A percentile compares a stretch with the other conserved stretches of the same genome.
phyloP scores from a whole-genome alignment of 64 coral and sea anemone species.

The Catalaphyllia jardinei region DNA sequence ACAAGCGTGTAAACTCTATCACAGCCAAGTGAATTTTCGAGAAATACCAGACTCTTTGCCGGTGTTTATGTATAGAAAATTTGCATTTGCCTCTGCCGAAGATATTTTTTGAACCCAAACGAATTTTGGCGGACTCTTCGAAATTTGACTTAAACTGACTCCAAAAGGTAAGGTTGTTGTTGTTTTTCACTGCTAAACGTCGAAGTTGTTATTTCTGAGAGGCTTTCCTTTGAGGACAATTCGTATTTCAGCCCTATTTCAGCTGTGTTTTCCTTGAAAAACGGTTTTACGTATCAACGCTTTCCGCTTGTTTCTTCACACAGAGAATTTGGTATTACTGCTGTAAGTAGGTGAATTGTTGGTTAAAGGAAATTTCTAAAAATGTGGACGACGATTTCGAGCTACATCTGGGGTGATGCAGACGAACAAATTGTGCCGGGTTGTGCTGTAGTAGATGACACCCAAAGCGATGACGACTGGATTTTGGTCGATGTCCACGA shows the following conservation, averaged over 20 bases:
- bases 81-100: neutral
- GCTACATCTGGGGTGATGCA: conserved; percentile 87
- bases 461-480: conserved; percentile 83
- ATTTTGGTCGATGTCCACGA: conserved; percentile 78
- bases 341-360: neutral
- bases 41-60: neutral
- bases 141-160: neutral
- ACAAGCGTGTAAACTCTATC: neutral
- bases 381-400: conserved; percentile 86
- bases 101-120: conserved; percentile 18
- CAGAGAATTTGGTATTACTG: conserved; percentile 39
- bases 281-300: neutral
- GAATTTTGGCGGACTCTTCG: conserved; percentile 67
- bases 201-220: neutral
- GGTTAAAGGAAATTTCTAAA: conserved; percentile 24
- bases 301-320: conserved; percentile 11
- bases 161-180: neutral
- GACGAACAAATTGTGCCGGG: conserved; percentile 90
- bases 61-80: neutral
- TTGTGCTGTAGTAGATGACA: conserved; percentile 66
- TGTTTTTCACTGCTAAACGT: neutral
- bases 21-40: neutral
- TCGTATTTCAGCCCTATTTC: neutral
- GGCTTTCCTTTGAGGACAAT: neutral
- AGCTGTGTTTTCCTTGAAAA: neutral